These are phyloP conservation scores for Enteromius viviparus DNA, from an alignment of 2,797 vertebrate genomes.

Conservation along the genomic window DNA sequence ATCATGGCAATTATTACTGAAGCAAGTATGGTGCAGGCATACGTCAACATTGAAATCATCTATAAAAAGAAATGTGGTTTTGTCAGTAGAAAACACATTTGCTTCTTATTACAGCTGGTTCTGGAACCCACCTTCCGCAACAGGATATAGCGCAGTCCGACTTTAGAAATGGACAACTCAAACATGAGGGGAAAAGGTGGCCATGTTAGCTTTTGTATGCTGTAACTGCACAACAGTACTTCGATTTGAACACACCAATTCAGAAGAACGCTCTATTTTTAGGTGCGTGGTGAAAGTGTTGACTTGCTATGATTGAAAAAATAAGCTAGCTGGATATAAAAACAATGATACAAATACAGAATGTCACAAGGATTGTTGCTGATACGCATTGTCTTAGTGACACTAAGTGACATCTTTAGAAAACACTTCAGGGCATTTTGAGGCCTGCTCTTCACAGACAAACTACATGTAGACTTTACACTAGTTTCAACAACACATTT, in stretches of 20 bases:
- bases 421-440: background rate
- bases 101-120: background rate
- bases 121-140: background rate
- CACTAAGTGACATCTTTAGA: background rate
- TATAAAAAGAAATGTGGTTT: background rate
- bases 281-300: background rate
- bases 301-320: background rate
- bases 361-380: background rate
- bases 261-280: background rate
- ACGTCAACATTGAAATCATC: background rate
- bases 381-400: background rate
- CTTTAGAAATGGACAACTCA: background rate
- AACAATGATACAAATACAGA: background rate
- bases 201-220: background rate
- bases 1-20: background rate
- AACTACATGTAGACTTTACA: background rate
- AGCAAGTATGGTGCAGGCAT: slow-evolving; percentile 1
- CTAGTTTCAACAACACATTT: background rate
- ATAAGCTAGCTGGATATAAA: background rate
- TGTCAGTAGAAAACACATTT: background rate
- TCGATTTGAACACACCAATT: background rate
- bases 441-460: background rate
- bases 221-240: background rate
- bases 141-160: background rate
- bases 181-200: background rate